phyloP scores from a whole-genome alignment of 2,888 invertebrate species.

The Agrochola litura region DNA sequence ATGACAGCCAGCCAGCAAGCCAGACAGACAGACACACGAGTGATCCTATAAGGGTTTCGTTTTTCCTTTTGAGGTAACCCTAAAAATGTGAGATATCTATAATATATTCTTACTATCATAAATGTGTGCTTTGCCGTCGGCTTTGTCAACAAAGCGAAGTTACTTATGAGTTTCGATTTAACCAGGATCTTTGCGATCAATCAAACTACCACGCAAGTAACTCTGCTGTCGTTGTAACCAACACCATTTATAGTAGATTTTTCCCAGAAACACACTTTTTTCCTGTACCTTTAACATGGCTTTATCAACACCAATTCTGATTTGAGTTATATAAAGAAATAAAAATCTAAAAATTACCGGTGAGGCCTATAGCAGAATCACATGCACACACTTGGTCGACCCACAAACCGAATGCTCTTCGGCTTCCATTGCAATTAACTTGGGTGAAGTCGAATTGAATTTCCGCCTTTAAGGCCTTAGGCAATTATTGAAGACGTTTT shows the following conservation, averaged over 20 bases:
- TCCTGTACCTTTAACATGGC: background rate
- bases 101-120: background rate
- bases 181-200: background rate
- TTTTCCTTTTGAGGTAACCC: too few relatives aligned
- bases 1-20: too few relatives aligned
- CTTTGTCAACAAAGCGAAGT: background rate
- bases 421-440: conserved; percentile 70
- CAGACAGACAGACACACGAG: too few relatives aligned
- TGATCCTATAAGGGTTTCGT: too few relatives aligned
- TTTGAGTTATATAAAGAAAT: background rate
- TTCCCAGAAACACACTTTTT: too few relatives aligned
- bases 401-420: conserved; percentile 57
- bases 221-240: background rate
- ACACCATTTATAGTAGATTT: background rate
- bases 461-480: conserved; percentile 54
- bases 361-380: background rate
- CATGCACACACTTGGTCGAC: conserved; percentile 17
- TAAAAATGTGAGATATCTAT: background rate
- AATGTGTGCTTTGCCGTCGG: background rate
- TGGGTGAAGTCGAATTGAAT: conserved; percentile 70
- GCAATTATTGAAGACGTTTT: conserved; percentile 22
- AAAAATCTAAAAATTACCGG: background rate
- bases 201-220: background rate
- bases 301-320: background rate
- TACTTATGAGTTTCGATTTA: background rate